phyloP scores from a whole-genome alignment of 1,140 invertebrate genomes.

The Pantala flavescens region DNA sequence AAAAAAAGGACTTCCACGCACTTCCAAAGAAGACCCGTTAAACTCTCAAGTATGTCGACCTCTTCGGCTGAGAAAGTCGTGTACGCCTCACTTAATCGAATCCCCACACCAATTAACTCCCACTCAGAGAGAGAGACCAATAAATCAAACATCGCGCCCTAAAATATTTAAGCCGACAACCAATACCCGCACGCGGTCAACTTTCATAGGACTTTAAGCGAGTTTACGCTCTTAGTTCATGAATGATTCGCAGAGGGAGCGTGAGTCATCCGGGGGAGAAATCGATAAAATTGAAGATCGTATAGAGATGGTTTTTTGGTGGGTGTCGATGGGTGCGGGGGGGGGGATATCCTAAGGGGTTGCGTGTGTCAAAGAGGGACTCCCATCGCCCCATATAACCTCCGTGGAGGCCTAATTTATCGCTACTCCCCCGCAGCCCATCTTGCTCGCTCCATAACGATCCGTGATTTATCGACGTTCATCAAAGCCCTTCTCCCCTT shows the following conservation, averaged over 20 bases:
- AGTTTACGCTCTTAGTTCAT: background rate
- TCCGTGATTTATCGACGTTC: slow-evolving; percentile 8
- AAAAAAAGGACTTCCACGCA: no score
- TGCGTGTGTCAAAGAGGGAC: slow-evolving; percentile 7
- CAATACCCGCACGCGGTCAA: no score
- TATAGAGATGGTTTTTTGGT: background rate
- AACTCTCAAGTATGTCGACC: no score
- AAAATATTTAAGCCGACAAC: no score
- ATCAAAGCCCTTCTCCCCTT: background rate
- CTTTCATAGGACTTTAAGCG: background rate
- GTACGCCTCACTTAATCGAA: no score
- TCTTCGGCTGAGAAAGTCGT: no score
- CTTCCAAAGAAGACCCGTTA: no score
- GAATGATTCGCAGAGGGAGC: background rate
- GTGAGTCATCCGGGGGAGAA: background rate
- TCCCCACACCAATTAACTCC: no score
- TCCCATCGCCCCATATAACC: background rate
- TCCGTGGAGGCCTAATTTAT: slow-evolving; percentile 8
- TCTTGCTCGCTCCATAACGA: slow-evolving; percentile 1
- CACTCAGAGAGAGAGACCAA: no score
- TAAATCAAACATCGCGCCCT: no score
- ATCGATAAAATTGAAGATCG: background rate
- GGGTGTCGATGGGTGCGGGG: background rate
- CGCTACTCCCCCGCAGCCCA: background rate
- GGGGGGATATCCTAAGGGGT: background rate